These are phyloP conservation scores for Tragelaphus imberbis DNA, from an alignment of 2,113 vertebrate species.

Conservation along the genomic window DNA sequence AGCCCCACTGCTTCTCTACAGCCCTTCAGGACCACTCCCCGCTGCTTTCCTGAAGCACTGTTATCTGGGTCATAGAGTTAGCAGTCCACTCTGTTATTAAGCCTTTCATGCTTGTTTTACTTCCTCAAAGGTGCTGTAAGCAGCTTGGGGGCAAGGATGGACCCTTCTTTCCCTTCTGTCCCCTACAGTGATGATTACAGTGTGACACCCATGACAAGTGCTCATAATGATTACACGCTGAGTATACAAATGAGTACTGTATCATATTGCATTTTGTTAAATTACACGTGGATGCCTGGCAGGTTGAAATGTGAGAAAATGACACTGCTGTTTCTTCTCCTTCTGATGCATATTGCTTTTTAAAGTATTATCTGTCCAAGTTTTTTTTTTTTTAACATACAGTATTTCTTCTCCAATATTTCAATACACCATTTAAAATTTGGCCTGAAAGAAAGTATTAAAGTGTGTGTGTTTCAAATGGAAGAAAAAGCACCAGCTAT, in stretches of 20 bases:
- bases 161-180: neutral
- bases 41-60: neutral
- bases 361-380: slow-evolving; percentile 41
- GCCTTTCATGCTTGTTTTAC: neutral
- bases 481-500: slow-evolving; percentile 13
- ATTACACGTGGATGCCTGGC: neutral
- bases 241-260: neutral
- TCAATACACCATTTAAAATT: slow-evolving; percentile 41
- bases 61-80: neutral
- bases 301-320: slow-evolving; percentile 20
- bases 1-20: neutral
- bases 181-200: neutral
- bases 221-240: neutral
- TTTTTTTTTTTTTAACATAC: neutral
- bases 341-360: slow-evolving; percentile 21
- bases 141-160: neutral
- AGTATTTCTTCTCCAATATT: slow-evolving; percentile 45
- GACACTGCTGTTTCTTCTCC: neutral
- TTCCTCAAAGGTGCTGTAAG: neutral
- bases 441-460: slow-evolving; percentile 45
- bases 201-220: neutral
- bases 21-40: neutral
- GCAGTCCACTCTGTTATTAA: neutral
- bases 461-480: slow-evolving; percentile 25
- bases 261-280: neutral